A percentile compares a stretch with the other conserved stretches of the same genome.
Evolutionary conservation across 2,113 vertebrate species (phyloP).

Genomic region (Rattus rattus): DNA sequence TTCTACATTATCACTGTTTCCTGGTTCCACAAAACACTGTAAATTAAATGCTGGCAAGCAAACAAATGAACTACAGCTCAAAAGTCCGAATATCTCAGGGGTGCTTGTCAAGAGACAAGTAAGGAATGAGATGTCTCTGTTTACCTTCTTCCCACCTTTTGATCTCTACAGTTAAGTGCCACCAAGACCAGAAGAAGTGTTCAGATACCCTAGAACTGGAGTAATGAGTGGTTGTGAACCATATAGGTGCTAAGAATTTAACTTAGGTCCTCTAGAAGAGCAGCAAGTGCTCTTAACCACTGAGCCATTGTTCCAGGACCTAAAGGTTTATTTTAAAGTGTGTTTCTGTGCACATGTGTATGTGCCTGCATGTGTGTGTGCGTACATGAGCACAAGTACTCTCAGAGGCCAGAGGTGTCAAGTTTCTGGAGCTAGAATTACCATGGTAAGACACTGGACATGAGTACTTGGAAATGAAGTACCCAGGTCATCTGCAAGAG

Average conservation of each 20-base stretch:
- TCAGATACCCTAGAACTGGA: neutral
- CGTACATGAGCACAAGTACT: neutral
- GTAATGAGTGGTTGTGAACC: neutral
- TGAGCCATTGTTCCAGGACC: neutral
- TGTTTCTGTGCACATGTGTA: neutral
- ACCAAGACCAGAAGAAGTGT: neutral
- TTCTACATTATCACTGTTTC: neutral
- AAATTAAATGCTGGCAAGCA: neutral
- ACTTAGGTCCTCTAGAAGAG: neutral
- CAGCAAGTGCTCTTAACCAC: neutral
- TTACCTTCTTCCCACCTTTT: neutral
- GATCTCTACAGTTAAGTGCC: neutral
- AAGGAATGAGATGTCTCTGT: neutral
- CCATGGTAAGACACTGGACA: neutral
- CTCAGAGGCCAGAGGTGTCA: neutral
- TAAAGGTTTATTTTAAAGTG: neutral
- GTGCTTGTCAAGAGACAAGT: slow-evolving; percentile 4
- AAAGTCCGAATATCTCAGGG: neutral
- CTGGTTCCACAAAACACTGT: slow-evolving; percentile 38
- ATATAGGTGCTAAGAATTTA: no score
- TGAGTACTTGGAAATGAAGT: neutral
- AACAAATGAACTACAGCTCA: neutral
- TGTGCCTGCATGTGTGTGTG: neutral
- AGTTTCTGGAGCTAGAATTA: neutral
- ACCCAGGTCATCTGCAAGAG: neutral